phyloP scores from a whole-genome alignment of 2,113 vertebrate genomes.

The Paramormyrops kingsleyae region DNA sequence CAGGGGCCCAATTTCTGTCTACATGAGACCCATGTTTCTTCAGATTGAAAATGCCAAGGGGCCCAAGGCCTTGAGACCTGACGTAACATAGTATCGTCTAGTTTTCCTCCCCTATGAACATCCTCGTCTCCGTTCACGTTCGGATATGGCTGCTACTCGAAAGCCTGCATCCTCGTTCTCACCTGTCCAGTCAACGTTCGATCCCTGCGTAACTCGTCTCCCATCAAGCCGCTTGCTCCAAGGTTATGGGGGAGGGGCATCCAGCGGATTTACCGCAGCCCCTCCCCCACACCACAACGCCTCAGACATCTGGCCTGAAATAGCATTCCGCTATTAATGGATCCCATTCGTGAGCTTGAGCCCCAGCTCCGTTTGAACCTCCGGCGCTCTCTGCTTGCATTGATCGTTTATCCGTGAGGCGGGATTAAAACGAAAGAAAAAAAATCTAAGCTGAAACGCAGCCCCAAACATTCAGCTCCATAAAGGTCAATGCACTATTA shows the following conservation, averaged over 20 bases:
- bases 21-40: background rate
- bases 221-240: too few species aligned
- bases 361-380: background rate
- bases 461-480: background rate
- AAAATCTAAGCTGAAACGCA: background rate
- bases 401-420: background rate
- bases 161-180: background rate
- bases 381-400: background rate
- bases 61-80: background rate
- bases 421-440: background rate
- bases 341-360: background rate
- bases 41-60: background rate
- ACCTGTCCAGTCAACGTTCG: background rate
- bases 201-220: background rate
- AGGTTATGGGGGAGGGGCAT: background rate
- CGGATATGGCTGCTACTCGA: background rate
- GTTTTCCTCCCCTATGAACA: background rate
- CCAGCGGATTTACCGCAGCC: background rate
- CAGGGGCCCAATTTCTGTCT: background rate
- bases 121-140: background rate
- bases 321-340: background rate
- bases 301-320: constrained; percentile 5
- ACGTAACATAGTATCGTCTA: background rate
- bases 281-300: background rate
- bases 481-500: background rate